These are phyloP conservation scores for Passer domesticus DNA, from an alignment of 2,113 vertebrate genomes.

Conservation along the genomic window DNA sequence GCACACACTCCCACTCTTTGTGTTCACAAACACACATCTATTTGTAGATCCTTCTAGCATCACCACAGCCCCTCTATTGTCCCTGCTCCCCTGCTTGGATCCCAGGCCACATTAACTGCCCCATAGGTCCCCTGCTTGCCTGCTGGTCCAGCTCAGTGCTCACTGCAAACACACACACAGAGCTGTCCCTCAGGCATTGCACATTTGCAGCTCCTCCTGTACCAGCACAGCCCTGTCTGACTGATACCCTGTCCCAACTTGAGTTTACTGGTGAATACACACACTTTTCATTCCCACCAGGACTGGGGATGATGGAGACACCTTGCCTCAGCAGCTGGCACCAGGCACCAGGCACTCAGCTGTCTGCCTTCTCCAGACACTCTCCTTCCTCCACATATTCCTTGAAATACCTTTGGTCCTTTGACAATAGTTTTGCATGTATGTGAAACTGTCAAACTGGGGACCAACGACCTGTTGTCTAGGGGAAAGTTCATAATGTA, in stretches of 20 bases:
- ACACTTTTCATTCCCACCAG: neutral
- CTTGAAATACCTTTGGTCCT: neutral
- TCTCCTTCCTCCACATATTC: neutral
- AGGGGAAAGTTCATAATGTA: neutral
- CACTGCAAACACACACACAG: accelerated
- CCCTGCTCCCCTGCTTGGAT: neutral
- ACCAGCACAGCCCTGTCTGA: neutral
- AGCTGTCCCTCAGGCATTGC: neutral
- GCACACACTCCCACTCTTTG: neutral
- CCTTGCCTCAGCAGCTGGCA: neutral
- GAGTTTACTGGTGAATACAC: neutral
- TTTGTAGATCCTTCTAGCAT: accelerated
- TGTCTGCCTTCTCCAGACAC: neutral
- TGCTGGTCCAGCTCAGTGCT: neutral
- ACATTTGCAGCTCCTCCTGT: neutral
- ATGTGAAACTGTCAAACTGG: neutral
- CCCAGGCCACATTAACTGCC: neutral
- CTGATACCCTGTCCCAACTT: neutral
- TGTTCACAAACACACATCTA: neutral
- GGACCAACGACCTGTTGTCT: neutral
- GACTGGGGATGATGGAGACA: neutral
- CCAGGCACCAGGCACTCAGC: neutral
- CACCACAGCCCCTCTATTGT: neutral
- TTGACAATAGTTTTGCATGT: neutral
- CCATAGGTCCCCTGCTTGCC: accelerated